Percentiles rank a stretch among this genome's conserved stretches.
Evolutionary conservation across 2,888 invertebrate species (phyloP).

Genomic region (Chironomus riparius): DNA sequence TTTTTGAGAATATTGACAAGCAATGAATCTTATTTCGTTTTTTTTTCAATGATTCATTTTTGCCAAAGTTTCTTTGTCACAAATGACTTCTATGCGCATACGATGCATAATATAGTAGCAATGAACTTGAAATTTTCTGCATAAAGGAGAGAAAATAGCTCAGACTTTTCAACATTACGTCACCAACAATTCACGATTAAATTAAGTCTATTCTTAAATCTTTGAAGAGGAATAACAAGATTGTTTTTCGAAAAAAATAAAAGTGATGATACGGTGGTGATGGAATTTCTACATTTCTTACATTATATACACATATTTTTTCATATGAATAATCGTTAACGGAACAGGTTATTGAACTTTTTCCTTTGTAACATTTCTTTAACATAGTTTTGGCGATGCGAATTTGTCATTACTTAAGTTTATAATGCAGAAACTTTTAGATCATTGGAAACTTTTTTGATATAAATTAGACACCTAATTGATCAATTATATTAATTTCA

Average conservation of each 20-base stretch:
- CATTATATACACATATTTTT: neutral
- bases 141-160: neutral
- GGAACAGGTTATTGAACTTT: slow-evolving; percentile 7
- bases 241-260: neutral
- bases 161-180: neutral
- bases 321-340: neutral
- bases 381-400: slow-evolving; percentile 3
- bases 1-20: too few species aligned
- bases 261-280: neutral
- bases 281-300: slow-evolving; percentile 1
- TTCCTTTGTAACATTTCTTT: neutral
- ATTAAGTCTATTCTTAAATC: neutral
- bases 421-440: too few species aligned
- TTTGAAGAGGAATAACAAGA: neutral
- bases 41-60: neutral
- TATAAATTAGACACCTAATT: neutral
- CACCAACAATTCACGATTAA: neutral
- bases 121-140: slow-evolving; percentile 19
- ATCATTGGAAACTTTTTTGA: neutral
- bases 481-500: neutral
- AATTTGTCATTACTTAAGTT: neutral
- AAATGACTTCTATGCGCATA: neutral
- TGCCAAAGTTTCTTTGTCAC: neutral
- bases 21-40: neutral
- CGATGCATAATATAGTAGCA: slow-evolving; percentile 1